phyloP scores from a whole-genome alignment of 2,888 invertebrate species.

The Tiliacea citrago region DNA sequence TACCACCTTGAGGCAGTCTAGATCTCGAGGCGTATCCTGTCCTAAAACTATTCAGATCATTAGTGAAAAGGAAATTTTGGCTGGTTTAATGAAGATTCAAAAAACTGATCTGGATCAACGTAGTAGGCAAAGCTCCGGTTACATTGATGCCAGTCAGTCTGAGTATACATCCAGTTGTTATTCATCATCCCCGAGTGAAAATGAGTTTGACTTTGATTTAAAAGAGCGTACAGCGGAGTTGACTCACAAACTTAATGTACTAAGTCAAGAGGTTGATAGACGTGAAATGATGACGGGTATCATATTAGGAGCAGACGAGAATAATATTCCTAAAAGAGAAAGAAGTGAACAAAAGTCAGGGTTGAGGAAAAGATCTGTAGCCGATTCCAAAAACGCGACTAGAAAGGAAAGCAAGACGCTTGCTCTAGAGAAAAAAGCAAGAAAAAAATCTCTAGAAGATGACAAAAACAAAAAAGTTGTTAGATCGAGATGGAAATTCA shows the following conservation, averaged over 20 bases:
- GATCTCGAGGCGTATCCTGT: conserved; percentile 86
- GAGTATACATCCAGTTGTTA: conserved; percentile 89
- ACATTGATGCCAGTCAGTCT: conserved; percentile 89
- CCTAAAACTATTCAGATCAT: conserved; percentile 90
- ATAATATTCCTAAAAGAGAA: conserved; percentile 57
- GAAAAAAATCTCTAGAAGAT: conserved; percentile 69
- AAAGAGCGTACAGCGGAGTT: conserved; percentile 86
- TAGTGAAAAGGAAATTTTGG: conserved; percentile 88
- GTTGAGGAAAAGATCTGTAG: conserved; percentile 79
- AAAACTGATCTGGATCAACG: conserved; percentile 79
- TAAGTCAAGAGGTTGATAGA: conserved; percentile 83
- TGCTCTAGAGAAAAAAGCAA: conserved; percentile 71
- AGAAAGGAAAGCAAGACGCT: conserved; percentile 70
- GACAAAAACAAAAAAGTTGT: conserved; percentile 74
- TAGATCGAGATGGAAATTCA: conserved; percentile 84
- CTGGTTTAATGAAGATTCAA: conserved; percentile 86
- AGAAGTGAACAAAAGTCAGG: conserved; percentile 73
- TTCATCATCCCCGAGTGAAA: conserved; percentile 88
- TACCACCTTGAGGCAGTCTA: conserved; percentile 77
- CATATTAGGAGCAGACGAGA: conserved; percentile 75
- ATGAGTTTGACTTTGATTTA: conserved; percentile 88
- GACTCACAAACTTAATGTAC: conserved; percentile 83
- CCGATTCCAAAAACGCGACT: conserved; percentile 67
- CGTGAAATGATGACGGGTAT: conserved; percentile 75
- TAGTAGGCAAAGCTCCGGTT: conserved; percentile 86